Percentiles rank a stretch among this genome's conserved stretches.
Evolutionary conservation across 2,888 invertebrate genomes (phyloP).

Genomic region (Flexamia atlantica): DNA sequence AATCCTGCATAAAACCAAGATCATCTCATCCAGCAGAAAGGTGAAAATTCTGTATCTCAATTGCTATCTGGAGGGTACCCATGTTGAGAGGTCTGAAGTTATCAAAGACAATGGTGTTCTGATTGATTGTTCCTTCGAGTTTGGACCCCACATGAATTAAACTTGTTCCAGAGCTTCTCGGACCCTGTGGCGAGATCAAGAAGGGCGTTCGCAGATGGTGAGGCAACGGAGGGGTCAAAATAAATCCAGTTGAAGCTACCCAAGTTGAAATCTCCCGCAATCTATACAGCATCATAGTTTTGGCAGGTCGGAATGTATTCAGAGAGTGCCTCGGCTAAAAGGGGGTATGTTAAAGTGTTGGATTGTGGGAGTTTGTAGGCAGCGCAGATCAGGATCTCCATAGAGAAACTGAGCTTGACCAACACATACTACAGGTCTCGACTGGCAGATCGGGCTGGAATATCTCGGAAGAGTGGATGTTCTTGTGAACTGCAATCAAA

Average conservation of each 20-base stretch:
- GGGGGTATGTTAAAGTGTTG: background rate
- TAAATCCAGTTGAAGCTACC: background rate
- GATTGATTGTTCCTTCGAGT: too few relatives aligned
- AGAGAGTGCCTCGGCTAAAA: background rate
- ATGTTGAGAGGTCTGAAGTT: too few relatives aligned
- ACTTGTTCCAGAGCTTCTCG: too few relatives aligned
- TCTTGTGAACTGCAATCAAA: constrained; percentile 1
- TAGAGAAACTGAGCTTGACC: background rate
- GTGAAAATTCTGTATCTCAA: too few relatives aligned
- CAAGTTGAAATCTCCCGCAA: constrained; percentile 32
- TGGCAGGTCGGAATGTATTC: background rate
- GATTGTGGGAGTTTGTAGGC: constrained; percentile 9
- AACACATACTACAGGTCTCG: background rate
- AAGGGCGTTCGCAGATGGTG: background rate
- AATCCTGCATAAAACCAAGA: too few relatives aligned
- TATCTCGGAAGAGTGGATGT: background rate
- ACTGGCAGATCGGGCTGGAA: constrained; percentile 17
- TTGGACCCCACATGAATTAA: too few relatives aligned
- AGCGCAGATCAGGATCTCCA: constrained; percentile 1
- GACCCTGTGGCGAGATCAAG: background rate
- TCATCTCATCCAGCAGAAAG: too few relatives aligned
- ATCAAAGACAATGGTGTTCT: too few relatives aligned
- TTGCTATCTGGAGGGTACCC: too few relatives aligned
- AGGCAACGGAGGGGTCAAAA: background rate
- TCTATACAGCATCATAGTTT: constrained; percentile 10